Percentiles rank a stretch among this genome's conserved stretches.
phyloP scores from a whole-genome alignment of 2,113 vertebrate genomes.

The Rostratula benghalensis region DNA sequence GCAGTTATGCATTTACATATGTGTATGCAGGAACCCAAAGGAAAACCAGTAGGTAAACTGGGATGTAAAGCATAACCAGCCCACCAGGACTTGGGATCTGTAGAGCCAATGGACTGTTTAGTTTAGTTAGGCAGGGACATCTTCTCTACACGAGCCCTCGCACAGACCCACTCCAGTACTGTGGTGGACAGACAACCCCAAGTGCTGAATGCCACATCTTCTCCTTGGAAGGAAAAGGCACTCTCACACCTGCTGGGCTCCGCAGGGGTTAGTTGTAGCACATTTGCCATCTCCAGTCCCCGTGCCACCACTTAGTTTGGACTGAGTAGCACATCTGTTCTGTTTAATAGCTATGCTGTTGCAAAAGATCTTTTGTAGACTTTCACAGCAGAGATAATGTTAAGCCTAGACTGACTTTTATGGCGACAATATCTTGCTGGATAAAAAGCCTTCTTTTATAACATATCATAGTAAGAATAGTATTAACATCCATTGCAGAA shows the following conservation, averaged over 20 bases:
- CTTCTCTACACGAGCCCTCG: neutral
- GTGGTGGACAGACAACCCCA: neutral
- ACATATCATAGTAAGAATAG: neutral
- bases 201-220: rapidly evolving
- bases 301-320: neutral
- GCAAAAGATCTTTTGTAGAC: neutral
- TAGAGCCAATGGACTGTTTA: neutral
- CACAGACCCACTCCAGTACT: neutral
- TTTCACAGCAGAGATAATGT: neutral
- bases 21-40: neutral
- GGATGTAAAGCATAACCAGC: neutral
- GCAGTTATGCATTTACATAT: neutral
- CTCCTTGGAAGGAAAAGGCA: neutral
- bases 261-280: neutral
- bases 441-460: neutral
- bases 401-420: neutral
- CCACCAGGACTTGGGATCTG: neutral
- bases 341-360: neutral
- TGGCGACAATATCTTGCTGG: neutral
- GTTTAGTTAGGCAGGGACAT: neutral
- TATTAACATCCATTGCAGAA: neutral
- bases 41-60: neutral
- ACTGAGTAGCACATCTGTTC: neutral
- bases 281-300: neutral
- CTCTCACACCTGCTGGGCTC: neutral